phyloP scores from a whole-genome alignment of 2,113 vertebrate species.

The Calypte anna region DNA sequence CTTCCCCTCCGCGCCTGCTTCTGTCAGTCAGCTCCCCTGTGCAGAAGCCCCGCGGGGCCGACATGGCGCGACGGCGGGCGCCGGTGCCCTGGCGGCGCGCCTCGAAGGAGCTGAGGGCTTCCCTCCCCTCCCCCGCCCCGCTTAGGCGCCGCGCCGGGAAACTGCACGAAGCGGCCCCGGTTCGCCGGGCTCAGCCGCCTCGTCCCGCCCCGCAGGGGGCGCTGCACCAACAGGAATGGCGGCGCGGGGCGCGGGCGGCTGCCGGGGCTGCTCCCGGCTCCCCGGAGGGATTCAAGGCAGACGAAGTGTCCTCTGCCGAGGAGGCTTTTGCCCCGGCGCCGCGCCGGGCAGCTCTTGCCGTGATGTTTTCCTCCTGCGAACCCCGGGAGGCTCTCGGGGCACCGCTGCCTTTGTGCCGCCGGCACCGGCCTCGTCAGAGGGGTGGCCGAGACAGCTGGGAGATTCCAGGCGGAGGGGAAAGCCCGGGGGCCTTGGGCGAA shows the following conservation, averaged over 20 bases:
- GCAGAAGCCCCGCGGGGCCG: neutral
- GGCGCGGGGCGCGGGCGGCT: neutral
- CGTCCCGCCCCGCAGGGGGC: conserved; percentile 43
- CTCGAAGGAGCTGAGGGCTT: neutral
- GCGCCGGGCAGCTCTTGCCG: accelerated
- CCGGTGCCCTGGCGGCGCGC: neutral
- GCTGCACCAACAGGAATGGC: conserved; percentile 24
- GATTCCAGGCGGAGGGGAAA: accelerated
- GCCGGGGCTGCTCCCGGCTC: neutral
- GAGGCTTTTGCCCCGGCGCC: too few relatives aligned
- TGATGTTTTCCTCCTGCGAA: neutral
- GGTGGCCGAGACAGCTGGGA: accelerated
- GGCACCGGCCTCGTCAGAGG: neutral
- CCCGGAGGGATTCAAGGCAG: accelerated
- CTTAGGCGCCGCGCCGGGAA: neutral
- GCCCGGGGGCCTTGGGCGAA: accelerated
- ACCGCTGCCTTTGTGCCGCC: too few relatives aligned
- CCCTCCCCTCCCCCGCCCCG: neutral
- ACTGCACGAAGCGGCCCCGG: neutral
- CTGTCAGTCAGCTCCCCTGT: neutral
- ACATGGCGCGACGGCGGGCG: conserved; percentile 6
- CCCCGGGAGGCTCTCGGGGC: neutral
- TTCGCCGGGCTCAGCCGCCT: neutral
- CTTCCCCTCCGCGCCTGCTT: neutral
- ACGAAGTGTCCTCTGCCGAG: neutral